phyloP scores from a whole-genome alignment of 1,140 invertebrate species.

The Cotesia glomerata region DNA sequence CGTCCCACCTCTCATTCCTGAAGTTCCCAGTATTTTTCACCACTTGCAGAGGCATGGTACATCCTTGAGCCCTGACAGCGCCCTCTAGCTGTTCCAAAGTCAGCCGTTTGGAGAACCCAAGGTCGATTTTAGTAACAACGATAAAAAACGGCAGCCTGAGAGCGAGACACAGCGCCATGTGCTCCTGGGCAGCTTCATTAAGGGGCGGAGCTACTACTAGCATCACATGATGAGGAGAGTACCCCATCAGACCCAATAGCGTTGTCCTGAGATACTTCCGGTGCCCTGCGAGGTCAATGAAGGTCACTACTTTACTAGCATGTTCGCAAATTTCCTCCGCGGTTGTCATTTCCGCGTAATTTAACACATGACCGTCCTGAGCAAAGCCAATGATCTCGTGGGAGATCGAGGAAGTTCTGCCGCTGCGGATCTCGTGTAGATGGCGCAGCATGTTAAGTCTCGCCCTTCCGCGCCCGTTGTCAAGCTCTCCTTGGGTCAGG shows the following conservation, averaged over 20 bases:
- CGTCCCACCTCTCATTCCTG: not conserved
- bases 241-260: conserved; percentile 86
- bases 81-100: conserved; percentile 70
- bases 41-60: conserved; percentile 71
- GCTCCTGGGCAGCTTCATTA: conserved; percentile 71
- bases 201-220: conserved; percentile 75
- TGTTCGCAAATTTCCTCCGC: conserved; percentile 93
- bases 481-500: conserved; percentile 91
- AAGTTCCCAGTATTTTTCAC: conserved; percentile 60
- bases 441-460: conserved; percentile 95
- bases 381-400: conserved; percentile 97
- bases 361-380: conserved; percentile 70
- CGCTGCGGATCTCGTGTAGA: conserved; percentile 95
- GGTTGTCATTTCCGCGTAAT: conserved; percentile 89
- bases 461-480: conserved; percentile 94
- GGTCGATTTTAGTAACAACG: conserved; percentile 89
- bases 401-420: conserved; percentile 94
- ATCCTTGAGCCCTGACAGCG: conserved; percentile 70
- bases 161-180: conserved; percentile 82
- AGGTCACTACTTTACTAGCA: conserved; percentile 90
- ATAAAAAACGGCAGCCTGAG: conserved; percentile 89
- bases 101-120: conserved; percentile 65
- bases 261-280: conserved; percentile 96
- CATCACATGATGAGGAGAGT: conserved; percentile 94
- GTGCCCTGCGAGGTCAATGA: conserved; percentile 96